Base-by-base conservation (phyloP, 2,797 vertebrate genomes). In the Neomorphus geoffroyi region DNA sequence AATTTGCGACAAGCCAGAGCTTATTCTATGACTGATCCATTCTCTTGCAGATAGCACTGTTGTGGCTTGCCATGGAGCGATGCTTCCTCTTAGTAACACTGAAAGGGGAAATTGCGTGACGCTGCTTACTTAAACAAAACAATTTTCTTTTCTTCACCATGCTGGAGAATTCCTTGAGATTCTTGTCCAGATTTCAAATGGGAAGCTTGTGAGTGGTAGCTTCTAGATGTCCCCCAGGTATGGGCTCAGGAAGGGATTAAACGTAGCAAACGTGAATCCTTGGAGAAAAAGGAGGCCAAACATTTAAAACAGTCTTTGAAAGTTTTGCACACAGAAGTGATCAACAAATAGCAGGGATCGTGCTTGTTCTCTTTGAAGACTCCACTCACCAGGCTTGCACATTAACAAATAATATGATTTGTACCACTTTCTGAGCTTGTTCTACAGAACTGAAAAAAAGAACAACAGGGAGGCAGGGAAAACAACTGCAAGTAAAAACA, bases 331-430 rank as follows among this genome's bases (percentile, higher is more conserved):
- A 54, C 10, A 79, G 54, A 88, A 39, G 11, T 77, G 41, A 91
- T 92, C 94, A 93, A 92, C 81, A 91, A 94, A 93, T 92, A 92
- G 81, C 45, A 94, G 81, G 62, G 83, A 92, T 54, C 92, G 48
- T 65, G 32, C 78, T 73, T 90, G 45, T 64, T 87, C 54, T 78
- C 48, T 92, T 92, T 86, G 74, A 66, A 93, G 65, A 80, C n/a
- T 75, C 48, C 24, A 37, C 91, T 95, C 71, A 78, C 78, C 79
- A 90, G 88, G 62, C 22, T 70, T 64, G 60, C 61, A 86, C 74
- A 90, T 95, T 92, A 95, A 86, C 78, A 96, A 96, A 95, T 95
- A 95, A 85, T 88, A 66, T 43, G 54, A 95, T 91, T 95, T 87
- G 80, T 90, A 78, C 85, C 86, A 60, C 66, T 91, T 92, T 93